Conservation (phyloP, 2,888 invertebrate species). For the Yponomeuta evonymella region DNA sequence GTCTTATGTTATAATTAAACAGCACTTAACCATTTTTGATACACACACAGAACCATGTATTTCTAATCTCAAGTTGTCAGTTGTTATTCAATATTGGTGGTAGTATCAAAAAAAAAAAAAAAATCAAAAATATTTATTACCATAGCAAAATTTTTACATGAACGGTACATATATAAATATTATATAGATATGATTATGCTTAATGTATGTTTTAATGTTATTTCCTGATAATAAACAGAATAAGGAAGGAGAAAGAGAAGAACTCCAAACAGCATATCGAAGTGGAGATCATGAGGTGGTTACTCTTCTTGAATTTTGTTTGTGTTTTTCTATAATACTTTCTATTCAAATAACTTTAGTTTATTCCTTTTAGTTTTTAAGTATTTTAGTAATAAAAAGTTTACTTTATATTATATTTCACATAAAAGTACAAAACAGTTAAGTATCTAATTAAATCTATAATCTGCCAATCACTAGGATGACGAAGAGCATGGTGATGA, state of each 20-base stretch:
- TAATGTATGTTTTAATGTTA: neutral
- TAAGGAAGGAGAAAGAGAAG: conserved; percentile 25
- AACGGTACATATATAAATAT: no score
- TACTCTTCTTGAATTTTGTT: neutral
- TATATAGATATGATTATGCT: neutral
- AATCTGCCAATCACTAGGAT: conserved; percentile 20
- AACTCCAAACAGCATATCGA: conserved; percentile 22
- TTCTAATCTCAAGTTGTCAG: no score
- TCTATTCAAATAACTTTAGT: neutral
- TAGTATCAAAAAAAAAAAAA: no score
- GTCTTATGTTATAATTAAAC: no score
- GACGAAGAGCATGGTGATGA: conserved; percentile 37
- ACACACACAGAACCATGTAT: no score
- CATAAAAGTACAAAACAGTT: no score
- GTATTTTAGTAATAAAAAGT: no score
- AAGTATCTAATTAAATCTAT: neutral
- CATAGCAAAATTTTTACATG: no score
- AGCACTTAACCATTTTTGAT: no score
- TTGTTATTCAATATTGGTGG: no score
- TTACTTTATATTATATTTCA: no score
- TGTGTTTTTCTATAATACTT: neutral
- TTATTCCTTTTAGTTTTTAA: neutral
- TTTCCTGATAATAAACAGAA: conserved; percentile 10
- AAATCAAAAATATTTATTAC: no score
- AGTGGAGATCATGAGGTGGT: conserved; percentile 16